phyloP scores from a whole-genome alignment of 2,888 invertebrate genomes.

The Germaria angustata region DNA sequence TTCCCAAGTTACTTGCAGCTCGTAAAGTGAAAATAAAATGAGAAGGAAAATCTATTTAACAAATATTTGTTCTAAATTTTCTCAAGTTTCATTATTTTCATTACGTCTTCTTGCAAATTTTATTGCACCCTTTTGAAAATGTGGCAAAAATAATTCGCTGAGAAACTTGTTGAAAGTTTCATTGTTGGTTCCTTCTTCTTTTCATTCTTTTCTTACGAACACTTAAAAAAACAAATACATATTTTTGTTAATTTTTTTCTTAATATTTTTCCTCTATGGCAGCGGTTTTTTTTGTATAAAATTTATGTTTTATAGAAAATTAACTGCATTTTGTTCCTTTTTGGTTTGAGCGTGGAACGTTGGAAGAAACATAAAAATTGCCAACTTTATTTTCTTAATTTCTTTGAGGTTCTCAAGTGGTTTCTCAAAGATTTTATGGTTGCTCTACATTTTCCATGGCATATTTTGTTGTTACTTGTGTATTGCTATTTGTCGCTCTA shows the following conservation, averaged over 20 bases:
- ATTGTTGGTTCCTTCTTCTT: conserved; percentile 32
- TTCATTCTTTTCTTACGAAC: not conserved
- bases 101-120: conserved; percentile 37
- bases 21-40: conserved; percentile 42
- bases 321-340: conserved; percentile 46
- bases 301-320: conserved; percentile 67
- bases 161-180: conserved; percentile 63
- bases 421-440: conserved; percentile 57
- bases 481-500: not conserved
- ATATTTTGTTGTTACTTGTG: conserved; percentile 10
- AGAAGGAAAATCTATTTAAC: conserved; percentile 36
- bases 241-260: conserved; percentile 27
- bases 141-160: not conserved
- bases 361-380: conserved; percentile 32
- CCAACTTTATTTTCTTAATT: conserved; percentile 59
- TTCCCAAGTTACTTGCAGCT: conserved; percentile 34
- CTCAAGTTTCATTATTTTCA: conserved; percentile 19
- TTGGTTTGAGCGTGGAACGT: not conserved
- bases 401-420: conserved; percentile 62
- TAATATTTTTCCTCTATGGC: conserved; percentile 38
- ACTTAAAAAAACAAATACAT: conserved; percentile 22
- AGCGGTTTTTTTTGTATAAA: conserved; percentile 31
- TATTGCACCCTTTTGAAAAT: conserved; percentile 27
- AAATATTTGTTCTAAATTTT: conserved; percentile 64
- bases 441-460: conserved; percentile 50